phyloP scores from a whole-genome alignment of 2,888 invertebrate species.

The Molanna angustata region DNA sequence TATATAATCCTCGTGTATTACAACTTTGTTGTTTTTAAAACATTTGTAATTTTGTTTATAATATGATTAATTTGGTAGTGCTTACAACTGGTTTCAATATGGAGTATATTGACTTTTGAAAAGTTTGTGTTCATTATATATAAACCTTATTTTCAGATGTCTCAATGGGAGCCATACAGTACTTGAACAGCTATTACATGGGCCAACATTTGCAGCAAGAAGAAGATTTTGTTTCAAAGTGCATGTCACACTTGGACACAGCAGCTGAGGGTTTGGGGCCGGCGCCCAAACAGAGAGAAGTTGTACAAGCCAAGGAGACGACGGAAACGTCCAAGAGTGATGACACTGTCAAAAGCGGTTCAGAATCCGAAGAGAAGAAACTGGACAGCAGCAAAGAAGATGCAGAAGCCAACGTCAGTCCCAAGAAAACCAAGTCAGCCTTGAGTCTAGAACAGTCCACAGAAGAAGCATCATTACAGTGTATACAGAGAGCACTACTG shows the following conservation, averaged over 20 bases:
- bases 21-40: no score
- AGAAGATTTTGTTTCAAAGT: constrained; percentile 88
- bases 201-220: constrained; percentile 87
- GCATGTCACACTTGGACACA: constrained; percentile 87
- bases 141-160: constrained; percentile 60
- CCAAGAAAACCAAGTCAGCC: constrained; percentile 35
- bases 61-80: no score
- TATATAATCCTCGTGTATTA: no score
- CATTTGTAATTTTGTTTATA: no score
- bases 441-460: constrained; percentile 53
- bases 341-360: constrained; percentile 38
- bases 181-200: constrained; percentile 92
- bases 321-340: constrained; percentile 35
- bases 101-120: no score
- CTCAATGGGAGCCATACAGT: constrained; percentile 92
- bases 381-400: neutral
- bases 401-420: constrained; percentile 13
- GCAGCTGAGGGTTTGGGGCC: constrained; percentile 70
- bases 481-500: constrained; percentile 86
- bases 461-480: constrained; percentile 80
- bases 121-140: neutral
- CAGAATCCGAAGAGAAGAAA: constrained; percentile 45
- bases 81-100: no score
- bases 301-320: constrained; percentile 35
- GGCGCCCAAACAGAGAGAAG: constrained; percentile 29